These are phyloP conservation scores for Probosciger aterrimus DNA, from an alignment of 2,113 vertebrate species.

Conservation along the genomic window DNA sequence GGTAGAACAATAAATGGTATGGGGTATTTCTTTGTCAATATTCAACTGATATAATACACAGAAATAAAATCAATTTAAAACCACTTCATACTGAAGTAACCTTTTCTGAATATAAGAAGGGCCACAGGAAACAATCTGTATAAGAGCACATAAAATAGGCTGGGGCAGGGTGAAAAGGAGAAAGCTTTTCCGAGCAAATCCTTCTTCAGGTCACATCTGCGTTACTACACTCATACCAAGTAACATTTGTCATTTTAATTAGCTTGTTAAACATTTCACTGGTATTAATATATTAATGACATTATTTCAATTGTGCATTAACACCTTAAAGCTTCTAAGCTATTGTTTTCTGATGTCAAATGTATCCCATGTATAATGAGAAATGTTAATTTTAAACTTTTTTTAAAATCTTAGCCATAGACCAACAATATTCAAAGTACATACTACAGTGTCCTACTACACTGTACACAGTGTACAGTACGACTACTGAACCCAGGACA, in stretches of 20 bases:
- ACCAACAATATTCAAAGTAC: not conserved
- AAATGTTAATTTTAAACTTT: constrained; percentile 3
- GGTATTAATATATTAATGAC: not conserved
- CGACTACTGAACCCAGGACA: too few species aligned
- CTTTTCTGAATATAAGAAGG: not conserved
- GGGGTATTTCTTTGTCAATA: not conserved
- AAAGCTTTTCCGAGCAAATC: not conserved
- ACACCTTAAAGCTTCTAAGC: not conserved
- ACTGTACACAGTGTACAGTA: too few species aligned
- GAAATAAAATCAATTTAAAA: not conserved
- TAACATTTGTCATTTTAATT: constrained; percentile 10
- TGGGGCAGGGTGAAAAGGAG: not conserved
- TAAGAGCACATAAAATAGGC: not conserved
- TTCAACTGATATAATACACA: not conserved
- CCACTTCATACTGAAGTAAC: not conserved
- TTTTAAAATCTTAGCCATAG: not conserved
- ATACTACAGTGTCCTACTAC: not conserved
- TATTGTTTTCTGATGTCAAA: not conserved
- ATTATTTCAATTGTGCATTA: not conserved
- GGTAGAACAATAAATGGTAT: not conserved
- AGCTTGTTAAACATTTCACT: not conserved
- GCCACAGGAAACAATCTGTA: not conserved
- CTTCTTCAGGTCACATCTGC: not conserved
- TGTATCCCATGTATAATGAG: not conserved
- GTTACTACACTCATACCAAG: not conserved